Evolutionary conservation across 2,888 invertebrate genomes (phyloP), one percentile per base, ranked within the genome.

Genomic region (Antitype chi): DNA sequence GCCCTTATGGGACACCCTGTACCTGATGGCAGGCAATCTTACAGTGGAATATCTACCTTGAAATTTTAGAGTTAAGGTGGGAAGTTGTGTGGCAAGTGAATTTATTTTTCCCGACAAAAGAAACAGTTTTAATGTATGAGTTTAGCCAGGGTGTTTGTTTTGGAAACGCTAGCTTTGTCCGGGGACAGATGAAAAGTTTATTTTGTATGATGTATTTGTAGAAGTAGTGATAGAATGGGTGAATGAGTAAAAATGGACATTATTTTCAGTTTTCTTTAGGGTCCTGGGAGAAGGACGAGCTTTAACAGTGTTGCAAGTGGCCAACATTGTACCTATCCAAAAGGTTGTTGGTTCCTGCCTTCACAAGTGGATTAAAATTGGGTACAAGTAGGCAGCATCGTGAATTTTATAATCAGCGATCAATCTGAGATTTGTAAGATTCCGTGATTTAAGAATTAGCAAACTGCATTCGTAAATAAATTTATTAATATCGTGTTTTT

Each of bases 1-100:
- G 90, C 88, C 89, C 91, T 88, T 91, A 85, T 88, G 91, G 91
- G 91, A 90, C 87, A 79, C 73, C 80, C 88, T 83, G 87, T 85
- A 86, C 87, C 84, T 86, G 83, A 88, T 82, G 76, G 78, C 57
- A 20, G 52, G 8, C 0, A 6, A 8, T 0, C 0, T 11, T 20
- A 23, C 60, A 82, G 15, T 38, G 1, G 0, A 78, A 64, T 63
- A 38, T 59, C 5, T 1, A 72, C 73, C 67, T 66, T 74, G n/a
- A n/a, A n/a, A 62, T 0, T 0, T 8, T 9, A 0, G 2, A 0
- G 82, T n/a, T n/a, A n/a, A n/a, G 25, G 68, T 86, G 15, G 1
- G 69, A 47, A 52, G 20, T 82, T 53, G 20, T 9, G 9, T 72
- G 69, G 28, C 3, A 57, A 3, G 3, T 1, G 5, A 49, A 68